Base-by-base conservation (phyloP, 2,888 invertebrate genomes). In the Dryadula phaetusa region DNA sequence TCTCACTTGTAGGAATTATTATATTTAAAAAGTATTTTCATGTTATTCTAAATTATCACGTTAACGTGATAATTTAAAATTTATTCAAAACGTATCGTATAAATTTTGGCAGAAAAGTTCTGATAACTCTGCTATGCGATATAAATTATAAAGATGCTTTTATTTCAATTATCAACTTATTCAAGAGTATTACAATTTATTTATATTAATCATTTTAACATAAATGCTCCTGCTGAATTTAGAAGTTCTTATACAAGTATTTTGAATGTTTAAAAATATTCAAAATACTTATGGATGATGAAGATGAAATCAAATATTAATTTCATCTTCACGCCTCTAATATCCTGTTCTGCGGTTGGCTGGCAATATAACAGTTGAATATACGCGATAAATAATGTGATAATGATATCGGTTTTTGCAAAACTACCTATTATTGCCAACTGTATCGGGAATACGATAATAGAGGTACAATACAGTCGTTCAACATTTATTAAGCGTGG, bases 401-500 rank as follows among this genome's bases (percentile, higher is more conserved):
- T 63, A 63, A 58, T 58, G 58, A 40, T 67, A 58, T 60, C 62
- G 54, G 54, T 68, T 56, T 69, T 65, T 54, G 65, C 52, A 62
- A 56, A 63, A 65, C 56, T 42, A 18, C 61, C 62, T 44, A 47
- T 69, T 69, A 65, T 52, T 65, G 62, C 58, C 68, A 69, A 52
- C 65, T 69, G 68, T 52, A 58, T 34, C 44, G 20, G 18, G 62
- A 58, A 62, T 62, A 52, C 60, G 34, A 25, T 62, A 62, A 65
- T 28, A 52, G 42, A 44, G 28, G 52, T 49, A 64, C 64, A 61
- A 62, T 64, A 65, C 28, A 47, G 37, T n/a, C 37, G 47, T 32
- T 46, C 47, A 32, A 20, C 58, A 52, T 52, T 68, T 56, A 68
- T 68, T 68, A 62, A 37, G 49, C 12, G 40, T 47, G 40, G 25